Evolutionary conservation across 2,797 vertebrate genomes (phyloP).

Genomic region (Cheirogaleus major): DNA sequence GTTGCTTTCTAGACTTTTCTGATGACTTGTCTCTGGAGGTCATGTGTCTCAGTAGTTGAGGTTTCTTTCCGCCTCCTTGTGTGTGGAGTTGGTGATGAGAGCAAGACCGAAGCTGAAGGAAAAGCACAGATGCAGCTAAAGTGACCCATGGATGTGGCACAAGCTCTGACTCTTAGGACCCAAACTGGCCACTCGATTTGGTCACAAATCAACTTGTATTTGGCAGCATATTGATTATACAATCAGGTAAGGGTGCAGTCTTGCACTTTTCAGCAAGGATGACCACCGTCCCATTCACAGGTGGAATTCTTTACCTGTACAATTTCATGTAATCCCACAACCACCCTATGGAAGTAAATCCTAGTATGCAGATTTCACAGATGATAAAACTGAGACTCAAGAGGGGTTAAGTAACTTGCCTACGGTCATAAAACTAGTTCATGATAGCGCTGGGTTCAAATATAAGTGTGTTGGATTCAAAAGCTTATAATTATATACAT

Average conservation of each 20-base stretch:
- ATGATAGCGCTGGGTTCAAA: background rate
- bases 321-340: background rate
- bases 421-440: background rate
- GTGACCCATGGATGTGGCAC: no score
- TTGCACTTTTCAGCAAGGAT: background rate
- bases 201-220: background rate
- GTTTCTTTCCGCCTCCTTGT: background rate
- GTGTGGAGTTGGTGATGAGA: background rate
- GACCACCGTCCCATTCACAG: background rate
- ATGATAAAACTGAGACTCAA: background rate
- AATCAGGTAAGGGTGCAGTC: background rate
- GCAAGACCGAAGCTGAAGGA: no score
- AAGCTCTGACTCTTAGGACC: background rate
- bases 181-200: background rate
- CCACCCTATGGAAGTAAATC: background rate
- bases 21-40: background rate
- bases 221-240: background rate
- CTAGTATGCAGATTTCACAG: background rate
- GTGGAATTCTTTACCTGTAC: background rate
- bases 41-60: background rate
- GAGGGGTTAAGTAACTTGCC: background rate
- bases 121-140: accelerated
- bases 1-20: background rate
- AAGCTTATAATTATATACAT: background rate
- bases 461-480: background rate